Evolutionary conservation across 2,888 invertebrate genomes (phyloP).

Genomic region (Coleophora flavipennella): DNA sequence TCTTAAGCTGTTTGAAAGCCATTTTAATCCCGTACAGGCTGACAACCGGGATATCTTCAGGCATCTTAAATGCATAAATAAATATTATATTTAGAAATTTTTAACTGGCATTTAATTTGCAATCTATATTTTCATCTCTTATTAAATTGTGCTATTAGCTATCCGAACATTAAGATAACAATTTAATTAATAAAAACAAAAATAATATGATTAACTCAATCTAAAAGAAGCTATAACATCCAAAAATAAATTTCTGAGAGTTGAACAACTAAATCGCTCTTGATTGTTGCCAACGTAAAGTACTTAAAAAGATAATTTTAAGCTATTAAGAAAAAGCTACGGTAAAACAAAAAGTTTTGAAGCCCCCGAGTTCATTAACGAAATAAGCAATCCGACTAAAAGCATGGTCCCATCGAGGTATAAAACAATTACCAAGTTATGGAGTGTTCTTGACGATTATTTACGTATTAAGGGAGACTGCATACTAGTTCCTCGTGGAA

Average conservation of each 20-base stretch:
- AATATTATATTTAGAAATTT: no score
- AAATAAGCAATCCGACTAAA: constrained; percentile 64
- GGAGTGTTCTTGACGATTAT: constrained; percentile 53
- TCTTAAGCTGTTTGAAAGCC: no score
- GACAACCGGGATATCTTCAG: no score
- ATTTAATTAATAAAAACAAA: no score
- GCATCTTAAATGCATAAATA: no score
- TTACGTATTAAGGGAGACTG: constrained; percentile 37
- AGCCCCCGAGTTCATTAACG: constrained; percentile 52
- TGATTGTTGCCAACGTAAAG: constrained; percentile 23
- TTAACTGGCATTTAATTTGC: no score
- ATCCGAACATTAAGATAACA: no score
- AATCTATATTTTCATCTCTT: no score
- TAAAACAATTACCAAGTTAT: constrained; percentile 61
- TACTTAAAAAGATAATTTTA: constrained; percentile 31
- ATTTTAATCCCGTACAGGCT: no score
- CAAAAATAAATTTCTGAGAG: background rate
- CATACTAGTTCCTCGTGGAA: constrained; percentile 9
- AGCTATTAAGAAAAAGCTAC: constrained; percentile 33
- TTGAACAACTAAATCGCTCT: constrained; percentile 1
- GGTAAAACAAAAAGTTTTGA: constrained; percentile 45
- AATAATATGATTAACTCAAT: background rate
- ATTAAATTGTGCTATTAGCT: no score
- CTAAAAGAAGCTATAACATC: background rate
- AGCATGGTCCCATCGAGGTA: constrained; percentile 54